Conservation (phyloP, 2,888 invertebrate species). For the Drosophila sordidula region DNA sequence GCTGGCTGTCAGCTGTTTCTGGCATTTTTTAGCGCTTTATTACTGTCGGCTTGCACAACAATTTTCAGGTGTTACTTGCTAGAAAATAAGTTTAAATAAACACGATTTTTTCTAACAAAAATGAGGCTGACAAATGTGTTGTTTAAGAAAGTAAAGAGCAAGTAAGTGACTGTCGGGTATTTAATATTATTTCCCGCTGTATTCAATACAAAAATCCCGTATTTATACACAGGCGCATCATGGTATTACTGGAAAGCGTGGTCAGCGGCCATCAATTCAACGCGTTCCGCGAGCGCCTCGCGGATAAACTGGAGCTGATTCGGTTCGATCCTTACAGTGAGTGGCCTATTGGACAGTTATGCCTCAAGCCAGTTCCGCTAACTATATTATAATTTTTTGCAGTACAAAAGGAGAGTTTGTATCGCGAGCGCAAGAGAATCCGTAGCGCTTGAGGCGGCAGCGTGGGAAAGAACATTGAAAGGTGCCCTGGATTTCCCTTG, state of each 20-base stretch:
- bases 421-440: constrained; percentile 91
- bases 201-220: background rate
- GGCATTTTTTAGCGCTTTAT: constrained; percentile 21
- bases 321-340: constrained; percentile 92
- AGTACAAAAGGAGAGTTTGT: constrained; percentile 89
- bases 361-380: background rate
- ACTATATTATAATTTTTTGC: constrained; percentile 82
- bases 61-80: constrained; percentile 19
- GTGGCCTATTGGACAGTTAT: constrained; percentile 74
- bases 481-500: background rate
- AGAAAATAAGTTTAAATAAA: constrained; percentile 1
- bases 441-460: constrained; percentile 86
- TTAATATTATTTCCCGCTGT: rapidly evolving
- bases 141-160: constrained; percentile 91
- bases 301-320: constrained; percentile 91
- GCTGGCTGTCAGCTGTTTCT: constrained; percentile 40
- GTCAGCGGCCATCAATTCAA: constrained; percentile 91
- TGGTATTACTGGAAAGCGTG: constrained; percentile 92
- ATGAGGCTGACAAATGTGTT: constrained; percentile 89
- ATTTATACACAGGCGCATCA: constrained; percentile 86
- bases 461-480: background rate
- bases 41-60: constrained; percentile 62
- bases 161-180: constrained; percentile 86
- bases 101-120: constrained; percentile 37
- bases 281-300: constrained; percentile 89